Evolutionary conservation across 2,797 vertebrate species (phyloP).

Genomic region (Chloroceryle amazona): DNA sequence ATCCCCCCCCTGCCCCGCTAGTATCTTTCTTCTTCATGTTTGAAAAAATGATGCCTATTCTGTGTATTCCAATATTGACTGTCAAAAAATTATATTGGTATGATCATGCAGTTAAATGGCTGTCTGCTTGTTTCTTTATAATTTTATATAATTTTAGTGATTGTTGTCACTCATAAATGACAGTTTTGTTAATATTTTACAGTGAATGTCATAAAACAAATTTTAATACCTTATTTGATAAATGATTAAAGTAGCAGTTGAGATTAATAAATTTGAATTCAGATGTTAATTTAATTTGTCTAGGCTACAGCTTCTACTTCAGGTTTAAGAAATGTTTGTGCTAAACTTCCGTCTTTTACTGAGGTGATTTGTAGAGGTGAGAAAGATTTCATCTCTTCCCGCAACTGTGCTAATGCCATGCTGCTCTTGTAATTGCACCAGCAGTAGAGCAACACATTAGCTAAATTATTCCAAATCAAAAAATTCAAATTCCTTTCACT

Average conservation of each 20-base stretch:
- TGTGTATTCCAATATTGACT: neutral
- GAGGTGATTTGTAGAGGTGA: too few species aligned
- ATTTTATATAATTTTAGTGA: neutral
- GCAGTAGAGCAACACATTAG: neutral
- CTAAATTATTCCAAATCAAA: neutral
- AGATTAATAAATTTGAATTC: neutral
- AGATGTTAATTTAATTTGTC: neutral
- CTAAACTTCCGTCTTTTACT: neutral
- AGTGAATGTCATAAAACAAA: neutral
- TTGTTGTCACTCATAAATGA: neutral
- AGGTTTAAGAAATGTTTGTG: neutral
- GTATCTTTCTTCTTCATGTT: neutral
- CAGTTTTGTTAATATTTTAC: neutral
- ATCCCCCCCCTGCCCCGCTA: accelerated
- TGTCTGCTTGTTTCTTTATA: neutral
- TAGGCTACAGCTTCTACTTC: neutral
- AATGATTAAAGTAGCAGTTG: neutral
- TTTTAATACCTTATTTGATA: neutral
- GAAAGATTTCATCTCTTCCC: neutral
- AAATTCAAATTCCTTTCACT: neutral
- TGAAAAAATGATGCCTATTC: neutral
- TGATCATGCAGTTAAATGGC: neutral
- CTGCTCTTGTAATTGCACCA: neutral
- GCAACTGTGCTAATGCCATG: accelerated
- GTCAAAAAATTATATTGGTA: neutral